Base-by-base conservation (phyloP, 2,797 vertebrate species). In the Jordanella pulchra region DNA sequence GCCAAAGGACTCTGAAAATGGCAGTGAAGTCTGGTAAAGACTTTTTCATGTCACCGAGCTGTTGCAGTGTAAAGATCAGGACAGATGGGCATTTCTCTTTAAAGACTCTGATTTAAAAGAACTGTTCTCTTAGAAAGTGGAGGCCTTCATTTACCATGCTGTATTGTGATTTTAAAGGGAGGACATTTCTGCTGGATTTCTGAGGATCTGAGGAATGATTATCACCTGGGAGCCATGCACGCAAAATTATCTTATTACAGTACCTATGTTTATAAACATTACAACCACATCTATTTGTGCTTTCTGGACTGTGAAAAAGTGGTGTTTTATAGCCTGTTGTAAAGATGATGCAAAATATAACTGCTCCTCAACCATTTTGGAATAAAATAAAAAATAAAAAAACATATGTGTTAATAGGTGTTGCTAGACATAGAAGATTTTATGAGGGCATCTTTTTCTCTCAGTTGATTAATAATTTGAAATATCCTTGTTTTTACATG, bases 321-420 rank as follows among this genome's bases (percentile, higher is more conserved):
- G 97, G 96, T 96, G 97, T 99, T 99, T 99, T 99, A 97, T 99
- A 99, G 97, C 97, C 97, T 97, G 96, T 97, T 98, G 97, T 98
- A 98, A 97, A 98, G 96, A 98, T 94, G 96, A 98, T 95, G 96
- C 97, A 96, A 98, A 97, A 93, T 97, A 98, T 97, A 97, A 96
- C 97, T 95, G 96, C 97, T 97, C 94, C 96, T 92, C 95, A 92
- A 95, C 93, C 95, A 95, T 97, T 92, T 95, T 93, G 86, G 89
- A 96, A 97, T 96, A 96, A 97, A 91, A 91, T 64, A 76, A 63
- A 47, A 90, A 76, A 93, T 92, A 93, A 89, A 80, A 91, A 82
- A 70, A 92, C 94, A 90, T 97, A 95, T 96, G 95, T 96, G 96
- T 97, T 97, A 94, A 81, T 96, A 97, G 97, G 94, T 98, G 96